Evolutionary conservation across 2,888 invertebrate species (phyloP), one percentile per base, ranked within the genome.

Genomic region (Heteropelma amictum): DNA sequence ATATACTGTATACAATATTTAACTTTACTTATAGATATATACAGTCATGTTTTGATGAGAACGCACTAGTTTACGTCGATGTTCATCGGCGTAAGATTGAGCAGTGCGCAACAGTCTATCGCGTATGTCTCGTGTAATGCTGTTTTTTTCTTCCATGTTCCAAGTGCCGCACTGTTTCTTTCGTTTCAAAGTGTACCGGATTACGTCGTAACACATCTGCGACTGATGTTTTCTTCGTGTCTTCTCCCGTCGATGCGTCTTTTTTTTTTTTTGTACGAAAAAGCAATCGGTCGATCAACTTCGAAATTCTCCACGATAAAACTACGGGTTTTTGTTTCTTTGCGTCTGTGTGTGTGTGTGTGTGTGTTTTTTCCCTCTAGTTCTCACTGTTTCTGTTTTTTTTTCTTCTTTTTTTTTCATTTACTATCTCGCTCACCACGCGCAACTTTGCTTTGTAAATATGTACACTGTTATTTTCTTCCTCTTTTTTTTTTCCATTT

Each of bases 1-100:
- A 88, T 88, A 88, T 87, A 87, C 86, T 87, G 88, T 88, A 88
- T 88, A 88, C 87, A 88, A 87, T 88, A 86, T 88, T 87, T 86
- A 84, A 87, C 82, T 87, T 81, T 84, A 86, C 84, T 86, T 87
- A 87, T 87, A 87, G 85, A 87, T 88, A 87, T 88, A 85, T 88
- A 88, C 88, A 88, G 85, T 86, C 82, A 84, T 84, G 83, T 77
- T 70, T 69, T 81, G 77, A 83, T 78, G 82, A 84, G 79, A 77
- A 83, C 87, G 83, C 85, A 86, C 86, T 86, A 84, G 81, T 82
- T 84, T 81, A 84, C 81, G 78, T 81, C 78, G 56, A n/a, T 10
- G 26, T 30, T 21, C 8, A 68, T 75, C 70, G 83, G 86, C 84
- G 86, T 81, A 82, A 86, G 83, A 84, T 86, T 87, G 85, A 88